Evolutionary conservation across 1,140 invertebrate genomes (phyloP), one percentile per base, ranked within the genome.

Genomic region (Megalopta genalis): DNA sequence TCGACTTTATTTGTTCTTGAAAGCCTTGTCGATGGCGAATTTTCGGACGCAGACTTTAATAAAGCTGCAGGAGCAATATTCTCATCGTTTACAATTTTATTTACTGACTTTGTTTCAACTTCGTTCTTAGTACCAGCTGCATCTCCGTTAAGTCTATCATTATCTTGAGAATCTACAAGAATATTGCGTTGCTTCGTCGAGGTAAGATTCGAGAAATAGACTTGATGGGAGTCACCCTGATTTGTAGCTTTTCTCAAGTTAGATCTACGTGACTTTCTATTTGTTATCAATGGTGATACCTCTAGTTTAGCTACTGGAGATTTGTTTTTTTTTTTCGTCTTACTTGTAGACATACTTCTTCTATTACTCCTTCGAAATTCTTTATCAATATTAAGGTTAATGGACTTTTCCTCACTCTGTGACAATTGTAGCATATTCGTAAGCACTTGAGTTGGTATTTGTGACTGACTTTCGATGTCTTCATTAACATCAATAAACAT

Each of bases 401-500:
- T 0, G 0, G n/a, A 25, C 12, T 62, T 32, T 18, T 85, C 59
- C 16, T 70, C 54, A 12, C 49, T 32, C 54, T 86, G 77, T 18
- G 90, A 82, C 0, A 77, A 78, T 57, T 88, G 49, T 23, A 91
- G 25, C 39, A 90, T 69, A 37, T 82, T 66, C 67, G 73, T 71
- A 14, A 91, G 76, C 62, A 81, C 74, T 12, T 90, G 90, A 14
- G 88, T 91, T 57, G 89, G 83, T 32, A 89, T 79, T 37, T 75
- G 62, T 0, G 62, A n/a, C 2, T 68, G 66, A 14, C 87, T 71
- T 1, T 88, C 72, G 21, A 74, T 52, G 2, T 18, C 52, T 10
- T 77, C 74, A 25, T 69, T 71, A 4, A 67, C 62, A 46, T 84
- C 62, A 1, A 83, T 83, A 67, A 91, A 90, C 68, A 91, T 86